These are phyloP conservation scores for Monoplex corrugatus DNA, from an alignment of 2,888 invertebrate species.

Conservation along the genomic window DNA sequence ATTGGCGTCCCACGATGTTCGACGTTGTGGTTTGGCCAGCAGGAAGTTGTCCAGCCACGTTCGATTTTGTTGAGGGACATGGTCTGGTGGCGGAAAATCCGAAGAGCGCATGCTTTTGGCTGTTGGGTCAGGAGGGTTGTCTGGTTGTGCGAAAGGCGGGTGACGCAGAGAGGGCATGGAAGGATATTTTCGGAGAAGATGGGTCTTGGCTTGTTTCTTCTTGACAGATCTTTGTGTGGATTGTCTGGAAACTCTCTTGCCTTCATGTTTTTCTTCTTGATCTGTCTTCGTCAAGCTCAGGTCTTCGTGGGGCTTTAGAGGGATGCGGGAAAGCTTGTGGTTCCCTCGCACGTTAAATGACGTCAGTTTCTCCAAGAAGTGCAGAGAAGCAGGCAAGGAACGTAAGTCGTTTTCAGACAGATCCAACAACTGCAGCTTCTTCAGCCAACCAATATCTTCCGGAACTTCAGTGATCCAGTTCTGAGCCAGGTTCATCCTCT, in stretches of 20 bases:
- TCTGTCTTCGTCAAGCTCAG: not conserved
- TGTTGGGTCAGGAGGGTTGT: not conserved
- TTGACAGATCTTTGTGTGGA: not conserved
- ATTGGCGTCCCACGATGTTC: constrained; percentile 26
- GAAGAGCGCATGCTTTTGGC: not conserved
- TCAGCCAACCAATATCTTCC: constrained; percentile 75
- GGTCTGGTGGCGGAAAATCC: not conserved
- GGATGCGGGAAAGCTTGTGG: constrained; percentile 49
- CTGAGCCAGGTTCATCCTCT: constrained; percentile 68
- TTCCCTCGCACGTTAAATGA: constrained; percentile 78
- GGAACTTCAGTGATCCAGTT: constrained; percentile 76
- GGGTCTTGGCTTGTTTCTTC: not conserved
- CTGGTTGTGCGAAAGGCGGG: no score
- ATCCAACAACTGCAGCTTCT: constrained; percentile 73
- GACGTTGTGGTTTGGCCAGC: not conserved
- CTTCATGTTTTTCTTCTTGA: not conserved
- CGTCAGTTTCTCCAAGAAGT: constrained; percentile 71
- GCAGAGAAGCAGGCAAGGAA: constrained; percentile 72
- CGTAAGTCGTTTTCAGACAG: constrained; percentile 75
- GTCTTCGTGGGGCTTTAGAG: not conserved
- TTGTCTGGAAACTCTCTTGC: not conserved
- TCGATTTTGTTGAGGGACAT: not conserved
- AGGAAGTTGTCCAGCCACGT: constrained; percentile 40
- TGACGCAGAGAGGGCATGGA: constrained; percentile 39
- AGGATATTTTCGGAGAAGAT: not conserved